phyloP scores from a whole-genome alignment of 2,113 vertebrate species.

The Dicrurus megarhynchus region DNA sequence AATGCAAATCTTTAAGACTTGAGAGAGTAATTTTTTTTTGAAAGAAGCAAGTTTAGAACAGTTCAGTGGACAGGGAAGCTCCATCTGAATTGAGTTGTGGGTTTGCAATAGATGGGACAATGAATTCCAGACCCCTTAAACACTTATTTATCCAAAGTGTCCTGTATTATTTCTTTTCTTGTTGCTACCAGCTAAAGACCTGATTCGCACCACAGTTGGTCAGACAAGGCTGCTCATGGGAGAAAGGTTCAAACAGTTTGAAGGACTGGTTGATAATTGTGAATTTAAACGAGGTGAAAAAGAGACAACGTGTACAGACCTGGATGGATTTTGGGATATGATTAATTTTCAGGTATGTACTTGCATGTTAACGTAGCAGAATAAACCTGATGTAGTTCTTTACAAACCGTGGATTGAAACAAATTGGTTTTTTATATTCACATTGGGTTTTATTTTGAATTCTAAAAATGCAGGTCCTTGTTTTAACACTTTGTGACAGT shows the following conservation, averaged over 20 bases:
- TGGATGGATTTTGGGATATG: conserved; percentile 99
- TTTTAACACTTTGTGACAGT: neutral
- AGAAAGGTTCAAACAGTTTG: conserved; percentile 91
- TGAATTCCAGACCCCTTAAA: neutral
- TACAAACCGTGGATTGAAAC: neutral
- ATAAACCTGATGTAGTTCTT: neutral
- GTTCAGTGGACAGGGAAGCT: neutral
- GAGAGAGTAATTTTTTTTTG: neutral
- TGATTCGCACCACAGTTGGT: conserved; percentile 84
- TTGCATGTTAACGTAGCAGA: neutral
- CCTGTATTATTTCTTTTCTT: neutral
- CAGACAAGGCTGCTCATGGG: conserved; percentile 89
- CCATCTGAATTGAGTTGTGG: neutral
- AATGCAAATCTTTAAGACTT: neutral
- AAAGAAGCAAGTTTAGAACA: neutral
- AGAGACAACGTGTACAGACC: conserved; percentile 85
- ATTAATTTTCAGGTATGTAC: conserved; percentile 80
- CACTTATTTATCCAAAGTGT: neutral
- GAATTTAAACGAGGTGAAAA: conserved; percentile 86
- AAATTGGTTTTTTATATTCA: neutral
- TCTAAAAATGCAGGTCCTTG: neutral
- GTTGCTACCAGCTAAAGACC: conserved; percentile 79
- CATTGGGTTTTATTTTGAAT: neutral
- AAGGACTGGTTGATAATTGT: conserved; percentile 89
- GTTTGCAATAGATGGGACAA: neutral